phyloP scores from a whole-genome alignment of 2,113 vertebrate genomes.

The Microcebus ravelobensis region DNA sequence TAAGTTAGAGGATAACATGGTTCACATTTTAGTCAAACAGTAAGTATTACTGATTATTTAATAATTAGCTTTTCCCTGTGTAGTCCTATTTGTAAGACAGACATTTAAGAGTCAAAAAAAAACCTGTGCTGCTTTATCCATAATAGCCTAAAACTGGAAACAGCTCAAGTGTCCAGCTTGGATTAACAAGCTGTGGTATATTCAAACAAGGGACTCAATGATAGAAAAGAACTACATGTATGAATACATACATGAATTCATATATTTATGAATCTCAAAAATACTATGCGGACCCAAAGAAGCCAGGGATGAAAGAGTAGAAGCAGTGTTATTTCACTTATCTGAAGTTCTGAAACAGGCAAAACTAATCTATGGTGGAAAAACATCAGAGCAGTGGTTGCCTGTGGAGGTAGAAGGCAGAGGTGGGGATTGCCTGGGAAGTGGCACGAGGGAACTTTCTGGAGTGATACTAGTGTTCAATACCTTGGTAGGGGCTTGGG shows the following conservation, averaged over 20 bases:
- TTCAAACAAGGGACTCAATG: not conserved
- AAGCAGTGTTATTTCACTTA: not conserved
- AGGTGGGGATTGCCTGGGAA: not conserved
- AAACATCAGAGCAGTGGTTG: not conserved
- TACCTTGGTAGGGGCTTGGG: not conserved
- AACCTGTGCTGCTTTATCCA: not conserved
- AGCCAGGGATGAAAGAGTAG: not conserved
- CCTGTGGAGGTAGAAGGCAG: not conserved
- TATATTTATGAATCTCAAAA: constrained; percentile 4
- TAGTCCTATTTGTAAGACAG: not conserved
- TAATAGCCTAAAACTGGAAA: not conserved
- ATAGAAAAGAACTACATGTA: not conserved
- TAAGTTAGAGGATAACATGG: not conserved
- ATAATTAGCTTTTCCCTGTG: not conserved
- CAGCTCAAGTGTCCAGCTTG: not conserved
- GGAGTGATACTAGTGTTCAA: not conserved
- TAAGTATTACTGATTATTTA: not conserved
- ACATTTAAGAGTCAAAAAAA: not conserved
- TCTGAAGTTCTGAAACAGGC: not conserved
- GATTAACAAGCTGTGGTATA: not conserved
- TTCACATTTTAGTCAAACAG: not conserved
- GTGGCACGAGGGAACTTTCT: not conserved
- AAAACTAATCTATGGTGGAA: not conserved
- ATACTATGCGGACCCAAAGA: not conserved
- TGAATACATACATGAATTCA: not conserved